Conservation (phyloP, 2,797 vertebrate species). For the Lithobates sylvaticus region DNA sequence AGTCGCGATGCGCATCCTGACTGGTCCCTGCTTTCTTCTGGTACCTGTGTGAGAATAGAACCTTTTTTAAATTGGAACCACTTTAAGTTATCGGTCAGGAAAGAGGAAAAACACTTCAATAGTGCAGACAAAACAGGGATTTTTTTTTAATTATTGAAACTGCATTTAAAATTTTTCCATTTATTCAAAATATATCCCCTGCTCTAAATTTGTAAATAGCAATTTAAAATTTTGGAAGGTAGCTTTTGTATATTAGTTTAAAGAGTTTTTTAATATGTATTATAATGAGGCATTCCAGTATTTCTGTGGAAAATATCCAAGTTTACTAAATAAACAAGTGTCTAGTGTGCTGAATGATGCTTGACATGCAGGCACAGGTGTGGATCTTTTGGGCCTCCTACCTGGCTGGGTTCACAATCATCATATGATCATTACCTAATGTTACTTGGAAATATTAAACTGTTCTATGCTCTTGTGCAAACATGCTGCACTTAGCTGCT, state of each 20-base stretch:
- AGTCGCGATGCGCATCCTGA: too few species aligned
- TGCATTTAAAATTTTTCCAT: too few species aligned
- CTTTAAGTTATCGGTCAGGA: too few species aligned
- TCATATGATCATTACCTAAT: constrained; percentile 50
- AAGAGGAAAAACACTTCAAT: too few species aligned
- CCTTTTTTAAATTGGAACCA: too few species aligned
- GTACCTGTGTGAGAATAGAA: too few species aligned
- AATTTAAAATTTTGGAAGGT: background rate
- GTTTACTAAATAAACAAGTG: background rate
- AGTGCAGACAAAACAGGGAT: too few species aligned
- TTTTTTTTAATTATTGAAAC: too few species aligned
- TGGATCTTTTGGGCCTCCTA: background rate
- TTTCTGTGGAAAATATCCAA: background rate
- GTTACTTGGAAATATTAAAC: constrained; percentile 26
- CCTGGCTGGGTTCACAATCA: constrained; percentile 12
- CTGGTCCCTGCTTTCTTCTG: too few species aligned
- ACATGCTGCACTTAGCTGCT: constrained; percentile 6
- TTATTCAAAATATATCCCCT: too few species aligned
- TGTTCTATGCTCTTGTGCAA: constrained; percentile 36
- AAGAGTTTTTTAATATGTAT: background rate
- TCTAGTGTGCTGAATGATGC: background rate
- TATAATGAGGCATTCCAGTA: too few species aligned
- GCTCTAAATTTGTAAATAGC: background rate
- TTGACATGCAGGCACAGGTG: constrained; percentile 42
- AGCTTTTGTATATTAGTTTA: background rate